Base-by-base conservation (phyloP, 2,113 vertebrate species). In the Triplophysa tibetana region DNA sequence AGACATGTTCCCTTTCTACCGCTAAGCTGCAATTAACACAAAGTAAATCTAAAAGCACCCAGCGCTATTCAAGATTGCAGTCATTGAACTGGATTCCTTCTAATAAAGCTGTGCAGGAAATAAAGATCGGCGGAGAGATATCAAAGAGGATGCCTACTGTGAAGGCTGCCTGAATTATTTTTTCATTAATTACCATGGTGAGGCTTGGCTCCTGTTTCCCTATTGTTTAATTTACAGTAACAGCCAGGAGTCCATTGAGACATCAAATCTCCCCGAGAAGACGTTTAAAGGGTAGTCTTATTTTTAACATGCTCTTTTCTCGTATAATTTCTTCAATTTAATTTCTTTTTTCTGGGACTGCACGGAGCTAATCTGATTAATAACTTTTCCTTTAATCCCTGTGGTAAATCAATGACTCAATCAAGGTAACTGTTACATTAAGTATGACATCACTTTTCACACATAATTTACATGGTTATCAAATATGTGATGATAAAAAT, bases 201-300 rank as follows among this genome's bases (percentile, higher is more conserved):
- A 61, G 76, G 50, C 70, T 24, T 68, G 75, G 63, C 26, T 82
- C 75, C 58, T 33, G 61, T 79, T 74, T 79, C 69, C 85, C 75
- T 29, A 70, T 70, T 76, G 67, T 76, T 83, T 83, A 69, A 81
- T 86, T 79, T 77, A 73, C 72, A 85, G 70, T 81, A 75, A 74
- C 66, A 77, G 78, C 21, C 56, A 56, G 73, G 66, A 72, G 50
- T 62, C 74, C 38, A 48, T 23, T 56, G 83, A 85, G 83, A 84
- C 75, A 17, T 9, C 16, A 50, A 60, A 60, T 63, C 58, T 52
- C 45, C 62, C 23, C 45, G 64, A 80, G 70, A 85, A 75, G n/a
- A 38, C 24, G 38, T n/a, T 41, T 48, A 26, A 61, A 38, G 43
- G 38, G 19, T 62, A n/a, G 50, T 48, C 65, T 75, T 78, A 77